Conservation (phyloP, 2,113 vertebrate genomes). For the Pycnonotus jocosus region DNA sequence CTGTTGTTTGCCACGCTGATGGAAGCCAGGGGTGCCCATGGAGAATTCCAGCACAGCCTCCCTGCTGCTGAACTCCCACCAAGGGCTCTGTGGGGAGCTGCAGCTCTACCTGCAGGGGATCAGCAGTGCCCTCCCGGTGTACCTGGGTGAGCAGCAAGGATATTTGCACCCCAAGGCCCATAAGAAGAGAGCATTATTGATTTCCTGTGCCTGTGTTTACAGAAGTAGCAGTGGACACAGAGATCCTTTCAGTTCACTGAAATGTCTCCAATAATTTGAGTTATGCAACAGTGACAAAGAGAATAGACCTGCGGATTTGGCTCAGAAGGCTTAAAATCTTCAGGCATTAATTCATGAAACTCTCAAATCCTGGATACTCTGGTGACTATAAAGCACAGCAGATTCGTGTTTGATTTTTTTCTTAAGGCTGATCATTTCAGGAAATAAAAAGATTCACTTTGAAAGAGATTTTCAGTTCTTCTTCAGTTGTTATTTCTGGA, state of each 20-base stretch:
- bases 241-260: not conserved
- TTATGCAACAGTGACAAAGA: not conserved
- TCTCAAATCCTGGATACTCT: not conserved
- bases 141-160: not conserved
- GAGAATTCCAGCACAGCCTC: not conserved
- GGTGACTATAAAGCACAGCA: not conserved
- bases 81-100: not conserved
- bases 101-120: not conserved
- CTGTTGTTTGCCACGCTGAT: not conserved
- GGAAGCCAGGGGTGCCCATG: not conserved
- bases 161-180: not conserved
- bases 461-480: not conserved
- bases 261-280: not conserved
- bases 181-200: not conserved
- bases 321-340: slow-evolving; percentile 26
- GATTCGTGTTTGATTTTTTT: not conserved
- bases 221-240: not conserved
- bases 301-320: slow-evolving; percentile 6
- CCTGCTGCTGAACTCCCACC: not conserved
- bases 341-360: slow-evolving; percentile 21
- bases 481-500: not conserved
- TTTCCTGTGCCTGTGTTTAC: not conserved
- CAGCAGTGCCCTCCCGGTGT: not conserved
- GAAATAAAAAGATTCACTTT: not conserved
- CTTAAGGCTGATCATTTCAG: not conserved